phyloP scores from a whole-genome alignment of 2,888 invertebrate species.

The Eupithecia vulgata region DNA sequence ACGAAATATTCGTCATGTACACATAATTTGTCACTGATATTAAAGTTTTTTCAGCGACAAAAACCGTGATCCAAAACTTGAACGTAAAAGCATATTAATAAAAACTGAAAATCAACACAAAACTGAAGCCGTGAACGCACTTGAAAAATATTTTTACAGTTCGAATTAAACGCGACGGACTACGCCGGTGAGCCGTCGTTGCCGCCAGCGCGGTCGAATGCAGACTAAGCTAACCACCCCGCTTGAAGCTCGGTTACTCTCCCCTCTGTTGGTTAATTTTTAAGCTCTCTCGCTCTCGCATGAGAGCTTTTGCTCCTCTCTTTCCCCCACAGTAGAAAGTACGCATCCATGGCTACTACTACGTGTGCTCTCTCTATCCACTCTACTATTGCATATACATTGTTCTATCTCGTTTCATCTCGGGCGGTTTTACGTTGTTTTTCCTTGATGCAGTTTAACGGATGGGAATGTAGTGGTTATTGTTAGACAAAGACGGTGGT shows the following conservation, averaged over 20 bases:
- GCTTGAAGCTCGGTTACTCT: slow-evolving; percentile 81
- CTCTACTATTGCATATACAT: slow-evolving; percentile 83
- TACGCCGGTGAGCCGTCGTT: slow-evolving; percentile 63
- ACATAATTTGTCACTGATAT: slow-evolving; percentile 54
- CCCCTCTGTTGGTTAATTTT: slow-evolving; percentile 83
- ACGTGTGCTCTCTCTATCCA: slow-evolving; percentile 80
- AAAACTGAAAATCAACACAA: slow-evolving; percentile 62
- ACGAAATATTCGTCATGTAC: slow-evolving; percentile 60
- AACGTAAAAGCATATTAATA: slow-evolving; percentile 49
- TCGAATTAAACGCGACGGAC: slow-evolving; percentile 68
- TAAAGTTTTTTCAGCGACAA: slow-evolving; percentile 46
- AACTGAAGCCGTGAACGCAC: slow-evolving; percentile 65
- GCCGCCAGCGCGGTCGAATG: slow-evolving; percentile 78
- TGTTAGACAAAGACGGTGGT: slow-evolving; percentile 84
- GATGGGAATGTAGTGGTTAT: slow-evolving; percentile 84
- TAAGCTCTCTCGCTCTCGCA: slow-evolving; percentile 71
- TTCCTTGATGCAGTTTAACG: slow-evolving; percentile 84
- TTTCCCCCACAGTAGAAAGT: slow-evolving; percentile 69
- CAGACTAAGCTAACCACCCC: slow-evolving; percentile 84
- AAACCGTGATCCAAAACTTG: slow-evolving; percentile 50
- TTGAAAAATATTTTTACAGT: slow-evolving; percentile 73
- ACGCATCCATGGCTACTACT: slow-evolving; percentile 78
- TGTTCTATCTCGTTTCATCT: slow-evolving; percentile 84
- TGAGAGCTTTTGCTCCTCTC: slow-evolving; percentile 72
- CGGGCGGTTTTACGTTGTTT: slow-evolving; percentile 82